Conservation (phyloP, 2,797 vertebrate species). For the Anolis apletophallus region DNA sequence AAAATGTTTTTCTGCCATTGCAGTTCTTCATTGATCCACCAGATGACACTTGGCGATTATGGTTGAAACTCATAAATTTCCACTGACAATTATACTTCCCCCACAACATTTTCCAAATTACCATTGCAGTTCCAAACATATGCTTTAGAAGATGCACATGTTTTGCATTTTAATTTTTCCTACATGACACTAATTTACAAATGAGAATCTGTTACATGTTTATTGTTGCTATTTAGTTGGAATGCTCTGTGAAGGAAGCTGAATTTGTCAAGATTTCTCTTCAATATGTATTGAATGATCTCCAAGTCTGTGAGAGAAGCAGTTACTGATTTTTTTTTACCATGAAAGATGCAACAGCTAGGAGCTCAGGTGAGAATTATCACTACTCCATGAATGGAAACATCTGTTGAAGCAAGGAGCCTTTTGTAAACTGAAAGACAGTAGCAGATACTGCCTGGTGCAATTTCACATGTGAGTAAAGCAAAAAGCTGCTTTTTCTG, state of each 20-base stretch:
- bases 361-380: neutral
- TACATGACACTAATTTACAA: neutral
- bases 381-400: neutral
- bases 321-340: neutral
- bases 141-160: conserved; percentile 20
- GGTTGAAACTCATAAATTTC: conserved; percentile 43
- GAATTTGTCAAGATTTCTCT: neutral
- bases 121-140: neutral
- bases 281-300: neutral
- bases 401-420: neutral
- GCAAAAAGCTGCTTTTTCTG: neutral
- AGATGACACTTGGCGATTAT: conserved; percentile 70
- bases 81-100: neutral
- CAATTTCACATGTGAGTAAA: neutral
- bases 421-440: neutral
- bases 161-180: conserved; percentile 1
- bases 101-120: conserved; percentile 13
- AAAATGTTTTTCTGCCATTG: conserved; percentile 45
- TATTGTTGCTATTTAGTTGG: conserved; percentile 32
- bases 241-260: conserved; percentile 4
- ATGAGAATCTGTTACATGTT: conserved; percentile 7
- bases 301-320: conserved; percentile 7
- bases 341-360: neutral
- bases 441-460: neutral
- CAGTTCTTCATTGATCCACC: conserved; percentile 70